These are phyloP conservation scores for Chromobotia macracanthus DNA, from an alignment of 2,797 vertebrate genomes.

Conservation along the genomic window DNA sequence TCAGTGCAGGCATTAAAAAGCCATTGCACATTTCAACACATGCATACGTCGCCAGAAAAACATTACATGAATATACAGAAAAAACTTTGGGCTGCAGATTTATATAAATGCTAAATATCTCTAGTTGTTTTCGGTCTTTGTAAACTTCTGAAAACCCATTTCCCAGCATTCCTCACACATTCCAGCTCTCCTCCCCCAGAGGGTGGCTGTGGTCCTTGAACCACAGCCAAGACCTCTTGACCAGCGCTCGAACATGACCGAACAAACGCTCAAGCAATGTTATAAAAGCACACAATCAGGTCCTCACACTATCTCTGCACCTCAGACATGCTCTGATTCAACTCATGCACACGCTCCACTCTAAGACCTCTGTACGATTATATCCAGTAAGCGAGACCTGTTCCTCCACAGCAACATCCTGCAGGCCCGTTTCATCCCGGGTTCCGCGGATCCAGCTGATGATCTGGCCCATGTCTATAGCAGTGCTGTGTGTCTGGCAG, in stretches of 20 bases:
- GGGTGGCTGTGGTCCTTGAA: background rate
- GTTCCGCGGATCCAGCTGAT: conserved; percentile 77
- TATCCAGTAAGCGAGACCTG: conserved; percentile 67
- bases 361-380: conserved; percentile 26
- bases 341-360: background rate
- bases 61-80: background rate
- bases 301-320: background rate
- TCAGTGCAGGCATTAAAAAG: background rate
- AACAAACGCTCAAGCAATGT: background rate
- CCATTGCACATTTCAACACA: background rate
- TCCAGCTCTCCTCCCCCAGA: conserved; percentile 51
- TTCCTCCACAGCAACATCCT: conserved; percentile 76
- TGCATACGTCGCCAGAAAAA: background rate
- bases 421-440: conserved; percentile 65
- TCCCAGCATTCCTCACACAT: conserved; percentile 46
- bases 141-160: conserved; percentile 10
- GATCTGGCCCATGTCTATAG: conserved; percentile 77
- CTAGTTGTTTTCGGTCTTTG: conserved; percentile 5
- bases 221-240: background rate
- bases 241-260: background rate
- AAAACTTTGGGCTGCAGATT: background rate
- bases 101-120: background rate
- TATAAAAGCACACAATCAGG: conserved; percentile 6
- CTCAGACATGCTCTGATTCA: background rate
- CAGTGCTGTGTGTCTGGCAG: conserved; percentile 40